phyloP scores from a whole-genome alignment of 2,888 invertebrate genomes.

The Leucozona laternaria region DNA sequence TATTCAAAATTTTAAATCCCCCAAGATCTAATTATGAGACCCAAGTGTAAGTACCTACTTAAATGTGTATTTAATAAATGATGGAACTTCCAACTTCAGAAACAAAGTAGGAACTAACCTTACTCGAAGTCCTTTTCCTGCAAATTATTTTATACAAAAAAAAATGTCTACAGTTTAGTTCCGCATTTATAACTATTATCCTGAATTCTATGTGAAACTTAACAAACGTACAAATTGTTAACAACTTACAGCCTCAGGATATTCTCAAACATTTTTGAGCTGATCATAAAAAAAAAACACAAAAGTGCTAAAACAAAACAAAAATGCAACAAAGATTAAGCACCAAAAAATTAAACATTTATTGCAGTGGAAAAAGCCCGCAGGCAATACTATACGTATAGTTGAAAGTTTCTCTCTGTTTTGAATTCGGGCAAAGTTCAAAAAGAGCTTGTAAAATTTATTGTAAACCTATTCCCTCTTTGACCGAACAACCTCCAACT shows the following conservation, averaged over 20 bases:
- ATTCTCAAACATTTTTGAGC: slow-evolving; percentile 45
- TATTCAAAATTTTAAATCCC: background rate
- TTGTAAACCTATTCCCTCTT: slow-evolving; percentile 2
- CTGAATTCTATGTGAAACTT: background rate
- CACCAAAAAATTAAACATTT: slow-evolving; percentile 74
- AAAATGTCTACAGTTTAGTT: slow-evolving; percentile 6
- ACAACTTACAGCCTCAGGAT: slow-evolving; percentile 58
- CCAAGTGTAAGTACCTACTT: background rate
- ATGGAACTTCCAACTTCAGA: background rate
- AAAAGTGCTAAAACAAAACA: background rate
- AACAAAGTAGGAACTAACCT: background rate
- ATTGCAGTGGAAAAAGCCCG: slow-evolving; percentile 65
- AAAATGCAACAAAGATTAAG: slow-evolving; percentile 68
- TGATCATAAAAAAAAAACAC: background rate
- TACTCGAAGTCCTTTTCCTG: background rate
- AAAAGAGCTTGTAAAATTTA: slow-evolving; percentile 49
- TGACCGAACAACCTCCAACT: background rate
- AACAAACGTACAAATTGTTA: slow-evolving; percentile 54
- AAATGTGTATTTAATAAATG: background rate
- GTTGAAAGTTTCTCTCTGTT: slow-evolving; percentile 69
- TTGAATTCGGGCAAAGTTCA: slow-evolving; percentile 71
- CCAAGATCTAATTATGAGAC: background rate
- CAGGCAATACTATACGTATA: slow-evolving; percentile 29
- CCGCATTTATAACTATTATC: slow-evolving; percentile 3
- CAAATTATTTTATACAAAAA: background rate